Percentiles rank a stretch among this genome's conserved stretches.
phyloP scores from a whole-genome alignment of 2,797 vertebrate genomes.

The Cirrhinus mrigala region DNA sequence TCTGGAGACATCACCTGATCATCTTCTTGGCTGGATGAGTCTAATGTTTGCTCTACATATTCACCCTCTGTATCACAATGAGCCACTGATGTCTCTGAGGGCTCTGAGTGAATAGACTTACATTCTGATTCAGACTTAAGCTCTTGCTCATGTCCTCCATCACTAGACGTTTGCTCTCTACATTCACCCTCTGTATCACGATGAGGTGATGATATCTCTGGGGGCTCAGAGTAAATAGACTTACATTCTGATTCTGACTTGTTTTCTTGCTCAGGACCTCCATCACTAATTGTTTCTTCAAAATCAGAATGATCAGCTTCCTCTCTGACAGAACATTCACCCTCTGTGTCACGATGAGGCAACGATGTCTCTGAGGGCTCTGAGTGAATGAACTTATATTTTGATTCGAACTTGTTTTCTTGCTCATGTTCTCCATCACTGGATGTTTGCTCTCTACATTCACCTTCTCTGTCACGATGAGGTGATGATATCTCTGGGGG shows the following conservation, averaged over 20 bases:
- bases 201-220: slow-evolving; percentile 2
- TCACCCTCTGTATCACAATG: too few relatives aligned
- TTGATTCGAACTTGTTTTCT: not conserved
- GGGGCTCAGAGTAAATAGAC: slow-evolving; percentile 3
- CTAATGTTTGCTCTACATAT: not conserved
- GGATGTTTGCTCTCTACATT: too few relatives aligned
- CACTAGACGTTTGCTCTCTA: too few relatives aligned
- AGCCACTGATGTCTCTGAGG: too few relatives aligned
- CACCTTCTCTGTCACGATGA: too few relatives aligned
- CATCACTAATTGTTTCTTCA: not conserved
- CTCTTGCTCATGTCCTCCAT: not conserved
- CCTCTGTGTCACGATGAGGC: not conserved
- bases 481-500: too few relatives aligned
- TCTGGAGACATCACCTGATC: slow-evolving; percentile 31
- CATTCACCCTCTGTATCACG: not conserved
- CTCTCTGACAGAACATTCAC: not conserved
- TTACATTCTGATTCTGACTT: slow-evolving; percentile 11
- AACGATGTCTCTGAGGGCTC: not conserved
- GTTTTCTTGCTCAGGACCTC: not conserved
- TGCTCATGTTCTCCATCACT: not conserved
- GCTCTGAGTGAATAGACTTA: too few relatives aligned
- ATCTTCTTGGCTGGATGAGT: slow-evolving; percentile 30
- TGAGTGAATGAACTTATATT: slow-evolving; percentile 15
- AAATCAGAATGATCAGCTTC: slow-evolving; percentile 12
- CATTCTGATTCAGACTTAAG: too few relatives aligned